These are phyloP conservation scores for Meleagris gallopavo DNA, from an alignment of 2,113 vertebrate species.

Conservation along the genomic window DNA sequence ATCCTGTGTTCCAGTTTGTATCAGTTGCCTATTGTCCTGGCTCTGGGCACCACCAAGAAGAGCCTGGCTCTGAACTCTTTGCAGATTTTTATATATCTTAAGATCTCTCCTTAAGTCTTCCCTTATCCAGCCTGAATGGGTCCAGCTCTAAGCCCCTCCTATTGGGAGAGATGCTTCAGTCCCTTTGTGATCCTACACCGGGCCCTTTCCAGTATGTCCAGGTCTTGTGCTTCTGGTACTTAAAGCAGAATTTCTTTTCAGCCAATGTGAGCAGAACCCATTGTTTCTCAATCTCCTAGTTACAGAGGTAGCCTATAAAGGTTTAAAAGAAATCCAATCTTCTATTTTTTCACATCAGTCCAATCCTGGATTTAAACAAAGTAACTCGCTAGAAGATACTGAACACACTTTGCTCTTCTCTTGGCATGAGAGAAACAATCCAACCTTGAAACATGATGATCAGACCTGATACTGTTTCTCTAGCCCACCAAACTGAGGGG, in stretches of 20 bases:
- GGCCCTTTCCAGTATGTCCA: not conserved
- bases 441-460: not conserved
- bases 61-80: not conserved
- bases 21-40: not conserved
- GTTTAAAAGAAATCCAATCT: not conserved
- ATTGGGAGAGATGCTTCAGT: not conserved
- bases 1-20: not conserved
- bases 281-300: not conserved
- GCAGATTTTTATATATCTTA: not conserved
- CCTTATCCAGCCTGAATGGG: not conserved
- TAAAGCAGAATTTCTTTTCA: not conserved
- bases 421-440: not conserved
- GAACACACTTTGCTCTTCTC: not conserved
- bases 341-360: not conserved
- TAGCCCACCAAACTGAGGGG: not conserved
- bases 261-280: not conserved
- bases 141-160: not conserved
- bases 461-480: not conserved
- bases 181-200: not conserved
- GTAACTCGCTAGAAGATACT: not conserved
- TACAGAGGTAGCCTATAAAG: not conserved
- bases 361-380: not conserved
- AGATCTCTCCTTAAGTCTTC: not conserved
- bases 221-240: not conserved
- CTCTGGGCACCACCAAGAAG: not conserved